These are phyloP conservation scores for Ornithorhynchus anatinus DNA, from an alignment of 2,113 vertebrate genomes.

Conservation along the genomic window DNA sequence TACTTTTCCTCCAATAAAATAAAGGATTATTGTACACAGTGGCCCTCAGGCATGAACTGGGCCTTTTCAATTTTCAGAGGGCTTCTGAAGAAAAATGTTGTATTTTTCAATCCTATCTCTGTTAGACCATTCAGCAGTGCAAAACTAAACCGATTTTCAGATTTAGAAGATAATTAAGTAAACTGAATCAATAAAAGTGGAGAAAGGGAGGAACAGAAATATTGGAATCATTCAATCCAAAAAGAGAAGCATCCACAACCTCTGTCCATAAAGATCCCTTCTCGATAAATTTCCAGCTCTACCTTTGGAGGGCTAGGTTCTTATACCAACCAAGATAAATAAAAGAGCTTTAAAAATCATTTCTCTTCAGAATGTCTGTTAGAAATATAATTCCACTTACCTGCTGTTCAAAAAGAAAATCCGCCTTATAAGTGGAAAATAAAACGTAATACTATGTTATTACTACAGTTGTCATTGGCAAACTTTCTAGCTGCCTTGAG, in stretches of 20 bases:
- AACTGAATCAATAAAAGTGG: not conserved
- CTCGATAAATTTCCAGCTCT: slow-evolving; percentile 4
- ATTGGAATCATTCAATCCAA: slow-evolving; percentile 40
- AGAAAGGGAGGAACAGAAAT: slow-evolving; percentile 1
- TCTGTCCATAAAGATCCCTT: not conserved
- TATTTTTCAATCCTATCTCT: not conserved
- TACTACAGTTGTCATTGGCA: slow-evolving; percentile 45
- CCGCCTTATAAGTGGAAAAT: slow-evolving; percentile 47
- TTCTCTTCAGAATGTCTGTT: slow-evolving; percentile 19
- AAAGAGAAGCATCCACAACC: not conserved
- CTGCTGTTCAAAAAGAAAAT: slow-evolving; percentile 19
- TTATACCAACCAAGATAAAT: slow-evolving; percentile 29
- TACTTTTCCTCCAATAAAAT: too few relatives aligned
- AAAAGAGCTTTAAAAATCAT: not conserved
- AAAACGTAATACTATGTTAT: slow-evolving; percentile 40
- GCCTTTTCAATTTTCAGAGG: not conserved
- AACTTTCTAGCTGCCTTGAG: slow-evolving; percentile 24
- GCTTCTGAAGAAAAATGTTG: not conserved
- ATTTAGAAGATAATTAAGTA: slow-evolving; percentile 7
- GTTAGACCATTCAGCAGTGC: not conserved
- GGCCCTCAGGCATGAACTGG: not conserved
- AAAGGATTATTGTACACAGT: not conserved
- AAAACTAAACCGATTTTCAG: slow-evolving; percentile 2
- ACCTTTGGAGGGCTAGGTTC: not conserved
- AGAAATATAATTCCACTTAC: slow-evolving; percentile 36